phyloP scores from a whole-genome alignment of 1,140 invertebrate species.

The Protaetia brevitarsis region DNA sequence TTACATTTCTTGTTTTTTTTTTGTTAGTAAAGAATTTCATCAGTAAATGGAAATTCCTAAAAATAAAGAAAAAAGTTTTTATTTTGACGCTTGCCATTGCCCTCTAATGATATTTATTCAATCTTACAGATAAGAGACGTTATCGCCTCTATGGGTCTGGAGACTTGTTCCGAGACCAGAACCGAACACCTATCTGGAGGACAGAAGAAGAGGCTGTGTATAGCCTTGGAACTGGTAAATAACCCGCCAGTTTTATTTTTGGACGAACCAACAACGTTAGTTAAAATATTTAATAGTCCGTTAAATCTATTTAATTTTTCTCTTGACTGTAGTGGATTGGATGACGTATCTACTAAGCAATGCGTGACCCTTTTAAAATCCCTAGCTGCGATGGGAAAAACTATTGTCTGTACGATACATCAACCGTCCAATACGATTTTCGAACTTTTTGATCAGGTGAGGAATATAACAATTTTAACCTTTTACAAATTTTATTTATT shows the following conservation, averaged over 20 bases:
- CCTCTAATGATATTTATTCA: not conserved
- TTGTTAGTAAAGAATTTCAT: no score
- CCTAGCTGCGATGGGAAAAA: slow-evolving; percentile 65
- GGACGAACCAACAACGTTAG: slow-evolving; percentile 78
- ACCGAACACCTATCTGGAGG: slow-evolving; percentile 69
- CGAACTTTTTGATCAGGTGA: slow-evolving; percentile 76
- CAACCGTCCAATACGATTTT: slow-evolving; percentile 79
- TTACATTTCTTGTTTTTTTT: no score
- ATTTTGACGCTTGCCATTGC: not conserved
- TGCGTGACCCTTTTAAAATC: slow-evolving; percentile 70
- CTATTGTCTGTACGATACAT: slow-evolving; percentile 79
- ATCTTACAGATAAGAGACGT: slow-evolving; percentile 67
- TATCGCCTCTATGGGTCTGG: slow-evolving; percentile 62
- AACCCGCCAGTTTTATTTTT: slow-evolving; percentile 84
- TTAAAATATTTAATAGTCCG: slow-evolving; percentile 25
- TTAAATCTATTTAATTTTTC: not conserved
- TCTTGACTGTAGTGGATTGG: slow-evolving; percentile 67
- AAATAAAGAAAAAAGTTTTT: slow-evolving; percentile 12
- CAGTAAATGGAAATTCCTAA: no score
- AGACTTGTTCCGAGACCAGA: slow-evolving; percentile 61
- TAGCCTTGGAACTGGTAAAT: slow-evolving; percentile 87
- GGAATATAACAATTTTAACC: no score
- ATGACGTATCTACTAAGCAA: slow-evolving; percentile 79
- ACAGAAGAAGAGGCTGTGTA: slow-evolving; percentile 84
- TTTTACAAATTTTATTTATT: no score